Conservation (phyloP, 2,113 vertebrate species). For the Elephantulus edwardii region DNA sequence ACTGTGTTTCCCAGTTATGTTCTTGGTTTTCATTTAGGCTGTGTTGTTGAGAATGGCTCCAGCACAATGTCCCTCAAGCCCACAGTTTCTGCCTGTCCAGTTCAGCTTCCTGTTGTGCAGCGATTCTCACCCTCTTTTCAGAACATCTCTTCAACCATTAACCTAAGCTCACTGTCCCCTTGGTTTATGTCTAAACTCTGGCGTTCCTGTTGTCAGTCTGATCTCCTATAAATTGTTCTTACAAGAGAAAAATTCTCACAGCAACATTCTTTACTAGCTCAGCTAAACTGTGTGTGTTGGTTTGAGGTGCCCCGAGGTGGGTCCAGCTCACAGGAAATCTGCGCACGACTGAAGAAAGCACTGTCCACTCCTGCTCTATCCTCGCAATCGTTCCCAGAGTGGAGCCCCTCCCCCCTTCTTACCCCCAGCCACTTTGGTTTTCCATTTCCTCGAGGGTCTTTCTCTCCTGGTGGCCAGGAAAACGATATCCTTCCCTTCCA, state of each 20-base stretch:
- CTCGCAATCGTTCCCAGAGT: too few species aligned
- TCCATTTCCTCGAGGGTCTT: too few species aligned
- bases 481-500: too few species aligned
- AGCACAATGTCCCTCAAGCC: background rate
- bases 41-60: background rate
- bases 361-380: too few species aligned
- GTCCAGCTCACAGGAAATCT: too few species aligned
- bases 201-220: background rate
- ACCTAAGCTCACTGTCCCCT: background rate
- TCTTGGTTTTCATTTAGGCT: background rate
- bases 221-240: background rate
- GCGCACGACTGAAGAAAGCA: too few species aligned
- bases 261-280: background rate
- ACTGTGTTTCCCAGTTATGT: background rate
- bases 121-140: background rate
- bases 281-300: background rate
- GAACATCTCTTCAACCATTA: background rate
- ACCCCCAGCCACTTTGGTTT: too few species aligned
- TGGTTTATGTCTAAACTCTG: background rate
- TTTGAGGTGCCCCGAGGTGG: too few species aligned
- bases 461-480: too few species aligned
- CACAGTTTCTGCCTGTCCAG: too few species aligned
- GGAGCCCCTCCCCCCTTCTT: too few species aligned
- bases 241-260: background rate
- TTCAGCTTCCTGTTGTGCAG: too few species aligned